A percentile compares a stretch with the other conserved stretches of the same genome.
These are phyloP conservation scores for Sinocyclocheilus grahami DNA, from an alignment of 2,113 vertebrate species.

Conservation along the genomic window DNA sequence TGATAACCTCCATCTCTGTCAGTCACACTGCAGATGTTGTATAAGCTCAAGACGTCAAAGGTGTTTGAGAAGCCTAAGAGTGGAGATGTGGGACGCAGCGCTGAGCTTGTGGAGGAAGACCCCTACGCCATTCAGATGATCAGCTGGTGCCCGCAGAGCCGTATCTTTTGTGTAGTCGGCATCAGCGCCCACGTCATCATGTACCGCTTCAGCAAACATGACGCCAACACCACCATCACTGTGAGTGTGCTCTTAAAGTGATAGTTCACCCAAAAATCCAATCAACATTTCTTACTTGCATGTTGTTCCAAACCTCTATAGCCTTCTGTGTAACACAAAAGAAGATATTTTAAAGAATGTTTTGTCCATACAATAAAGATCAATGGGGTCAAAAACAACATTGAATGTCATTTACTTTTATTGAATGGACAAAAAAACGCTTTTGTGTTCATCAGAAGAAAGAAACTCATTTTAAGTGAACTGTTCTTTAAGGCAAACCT, in stretches of 20 bases:
- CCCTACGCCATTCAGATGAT: conserved; percentile 96
- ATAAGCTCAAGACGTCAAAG: conserved; percentile 97
- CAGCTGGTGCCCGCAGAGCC: conserved; percentile 95
- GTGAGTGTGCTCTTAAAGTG: conserved; percentile 75
- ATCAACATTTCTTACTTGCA: no score
- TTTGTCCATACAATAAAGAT: background rate
- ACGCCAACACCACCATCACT: conserved; percentile 89
- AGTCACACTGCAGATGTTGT: conserved; percentile 98
- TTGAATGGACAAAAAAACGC: background rate
- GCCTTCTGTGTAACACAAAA: background rate
- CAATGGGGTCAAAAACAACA: background rate
- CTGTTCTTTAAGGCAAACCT: background rate
- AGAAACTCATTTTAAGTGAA: background rate
- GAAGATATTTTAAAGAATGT: background rate
- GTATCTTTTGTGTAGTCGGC: conserved; percentile 94
- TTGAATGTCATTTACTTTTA: background rate
- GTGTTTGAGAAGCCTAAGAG: conserved; percentile 93
- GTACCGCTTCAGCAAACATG: conserved; percentile 94
- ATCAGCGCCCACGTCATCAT: conserved; percentile 92
- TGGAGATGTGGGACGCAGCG: conserved; percentile 80
- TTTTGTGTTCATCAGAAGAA: background rate
- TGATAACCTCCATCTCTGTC: conserved; percentile 16
- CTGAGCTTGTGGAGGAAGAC: conserved; percentile 92
- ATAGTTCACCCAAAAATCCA: background rate
- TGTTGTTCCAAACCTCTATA: background rate